These are phyloP conservation scores for Drosophila dives DNA, from an alignment of 2,888 invertebrate genomes.

Conservation along the genomic window DNA sequence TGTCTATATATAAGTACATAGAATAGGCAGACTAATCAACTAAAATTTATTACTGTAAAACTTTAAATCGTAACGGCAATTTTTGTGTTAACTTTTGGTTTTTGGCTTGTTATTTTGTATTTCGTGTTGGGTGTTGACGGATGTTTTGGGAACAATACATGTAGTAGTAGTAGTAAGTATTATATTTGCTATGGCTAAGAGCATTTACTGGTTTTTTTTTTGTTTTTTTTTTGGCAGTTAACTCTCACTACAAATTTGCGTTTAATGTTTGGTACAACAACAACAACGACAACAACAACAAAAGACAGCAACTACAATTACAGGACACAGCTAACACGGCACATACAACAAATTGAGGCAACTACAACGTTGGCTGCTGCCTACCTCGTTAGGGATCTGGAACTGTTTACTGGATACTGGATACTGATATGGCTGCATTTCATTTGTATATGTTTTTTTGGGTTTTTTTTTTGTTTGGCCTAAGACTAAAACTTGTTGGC, in stretches of 20 bases:
- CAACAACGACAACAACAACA: slow-evolving; percentile 55
- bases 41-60: slow-evolving; percentile 25
- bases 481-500: slow-evolving; percentile 82
- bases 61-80: slow-evolving; percentile 15
- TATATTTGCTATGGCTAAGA: background rate
- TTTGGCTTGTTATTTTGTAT: slow-evolving; percentile 17
- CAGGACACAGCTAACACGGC: slow-evolving; percentile 40
- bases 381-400: slow-evolving; percentile 38
- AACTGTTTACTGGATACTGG: slow-evolving; percentile 22
- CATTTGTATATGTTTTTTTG: slow-evolving; percentile 16
- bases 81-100: slow-evolving; percentile 20
- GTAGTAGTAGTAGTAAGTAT: slow-evolving; percentile 11
- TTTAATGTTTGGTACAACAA: slow-evolving; percentile 43
- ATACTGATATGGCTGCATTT: slow-evolving; percentile 45
- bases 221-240: slow-evolving; percentile 28
- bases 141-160: slow-evolving; percentile 22
- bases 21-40: slow-evolving; percentile 38
- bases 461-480: background rate
- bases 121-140: slow-evolving; percentile 23
- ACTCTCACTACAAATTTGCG: slow-evolving; percentile 57
- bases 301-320: slow-evolving; percentile 60
- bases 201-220: slow-evolving; percentile 6
- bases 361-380: slow-evolving; percentile 41
- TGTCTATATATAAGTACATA: slow-evolving; percentile 29
- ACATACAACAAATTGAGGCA: slow-evolving; percentile 44